Evolutionary conservation across 37 sponge, comb jelly and placozoan genomes (phyloP).

Genomic region (Geodia barretti): DNA sequence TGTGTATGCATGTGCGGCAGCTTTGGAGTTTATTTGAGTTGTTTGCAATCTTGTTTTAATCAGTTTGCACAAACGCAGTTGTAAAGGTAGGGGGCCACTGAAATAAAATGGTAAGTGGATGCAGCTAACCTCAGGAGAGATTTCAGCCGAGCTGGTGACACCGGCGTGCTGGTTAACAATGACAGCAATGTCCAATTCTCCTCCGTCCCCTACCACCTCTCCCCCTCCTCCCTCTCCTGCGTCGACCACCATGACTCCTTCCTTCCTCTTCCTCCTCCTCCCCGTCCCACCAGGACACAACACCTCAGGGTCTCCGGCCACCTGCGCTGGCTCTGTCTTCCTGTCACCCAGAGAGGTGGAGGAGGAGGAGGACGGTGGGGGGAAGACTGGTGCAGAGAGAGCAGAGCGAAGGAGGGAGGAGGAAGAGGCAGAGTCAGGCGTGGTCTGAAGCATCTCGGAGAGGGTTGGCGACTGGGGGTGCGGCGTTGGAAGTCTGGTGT

Average conservation of each 20-base stretch:
- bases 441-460: neutral
- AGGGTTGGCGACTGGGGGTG: neutral
- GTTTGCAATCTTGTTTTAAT: too few relatives aligned
- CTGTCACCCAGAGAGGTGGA: neutral
- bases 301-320: neutral
- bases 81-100: too few relatives aligned
- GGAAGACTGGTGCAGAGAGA: neutral
- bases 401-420: neutral
- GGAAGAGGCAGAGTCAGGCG: neutral
- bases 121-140: neutral
- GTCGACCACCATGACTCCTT: neutral
- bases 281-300: neutral
- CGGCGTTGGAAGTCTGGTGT: neutral
- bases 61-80: too few relatives aligned
- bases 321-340: neutral
- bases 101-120: too few relatives aligned
- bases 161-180: neutral
- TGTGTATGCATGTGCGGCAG: too few relatives aligned
- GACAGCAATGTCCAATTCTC: neutral
- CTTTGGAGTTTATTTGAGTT: too few relatives aligned
- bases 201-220: neutral
- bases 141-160: neutral
- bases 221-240: neutral
- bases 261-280: neutral
- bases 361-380: neutral